phyloP scores from a whole-genome alignment of 2,113 vertebrate species.

The Gymnobelideus leadbeateri region DNA sequence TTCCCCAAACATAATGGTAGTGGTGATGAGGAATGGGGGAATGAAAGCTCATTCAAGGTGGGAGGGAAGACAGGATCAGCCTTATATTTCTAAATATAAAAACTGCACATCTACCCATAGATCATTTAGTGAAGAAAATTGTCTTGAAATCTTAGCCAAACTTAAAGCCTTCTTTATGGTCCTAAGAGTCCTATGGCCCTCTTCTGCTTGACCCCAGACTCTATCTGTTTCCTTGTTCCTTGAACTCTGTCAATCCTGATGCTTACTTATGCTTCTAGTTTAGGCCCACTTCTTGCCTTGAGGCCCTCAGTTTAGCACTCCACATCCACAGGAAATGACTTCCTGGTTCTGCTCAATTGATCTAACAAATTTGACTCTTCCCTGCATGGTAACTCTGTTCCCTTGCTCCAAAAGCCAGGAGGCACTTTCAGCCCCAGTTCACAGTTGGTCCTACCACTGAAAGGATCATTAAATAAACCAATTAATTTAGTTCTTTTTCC shows the following conservation, averaged over 20 bases:
- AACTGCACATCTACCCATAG: neutral
- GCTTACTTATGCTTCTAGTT: neutral
- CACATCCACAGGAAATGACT: neutral
- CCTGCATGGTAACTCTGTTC: neutral
- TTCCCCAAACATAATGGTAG: neutral
- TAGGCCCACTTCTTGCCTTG: neutral
- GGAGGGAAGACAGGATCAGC: neutral
- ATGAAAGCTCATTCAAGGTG: neutral
- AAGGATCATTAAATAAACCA: neutral
- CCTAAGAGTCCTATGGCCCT: neutral
- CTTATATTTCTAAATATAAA: neutral
- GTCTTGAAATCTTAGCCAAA: neutral
- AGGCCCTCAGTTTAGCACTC: neutral
- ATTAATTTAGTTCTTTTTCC: neutral
- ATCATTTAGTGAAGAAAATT: neutral
- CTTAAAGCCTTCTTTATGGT: neutral
- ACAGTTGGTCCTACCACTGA: neutral
- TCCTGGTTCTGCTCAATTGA: neutral
- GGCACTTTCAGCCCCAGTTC: neutral
- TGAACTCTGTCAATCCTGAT: neutral
- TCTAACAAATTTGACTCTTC: neutral
- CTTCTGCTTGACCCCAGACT: neutral
- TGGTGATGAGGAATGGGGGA: neutral
- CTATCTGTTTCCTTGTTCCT: neutral
- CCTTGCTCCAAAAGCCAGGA: neutral